Conservation (phyloP, 2,113 vertebrate species). For the Petromus typicus region DNA sequence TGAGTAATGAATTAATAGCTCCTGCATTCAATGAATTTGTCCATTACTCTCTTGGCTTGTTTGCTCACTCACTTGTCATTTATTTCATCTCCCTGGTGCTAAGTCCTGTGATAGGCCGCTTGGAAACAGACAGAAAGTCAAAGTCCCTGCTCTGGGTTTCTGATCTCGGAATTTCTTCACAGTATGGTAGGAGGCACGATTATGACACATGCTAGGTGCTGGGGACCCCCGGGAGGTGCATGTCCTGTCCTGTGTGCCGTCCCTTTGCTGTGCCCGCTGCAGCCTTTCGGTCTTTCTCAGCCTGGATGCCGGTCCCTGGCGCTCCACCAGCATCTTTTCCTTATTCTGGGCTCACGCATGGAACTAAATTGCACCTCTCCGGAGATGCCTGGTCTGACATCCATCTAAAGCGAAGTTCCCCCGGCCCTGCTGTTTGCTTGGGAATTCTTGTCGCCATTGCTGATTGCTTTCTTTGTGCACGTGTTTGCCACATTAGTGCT, state of each 20-base stretch:
- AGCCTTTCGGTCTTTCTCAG: not conserved
- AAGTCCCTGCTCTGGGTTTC: not conserved
- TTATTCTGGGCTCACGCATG: not conserved
- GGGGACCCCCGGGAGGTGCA: too few species aligned
- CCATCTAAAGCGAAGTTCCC: not conserved
- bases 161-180: not conserved
- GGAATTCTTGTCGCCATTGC: not conserved
- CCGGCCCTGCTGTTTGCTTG: not conserved
- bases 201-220: fast-evolving
- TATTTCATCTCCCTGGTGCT: not conserved
- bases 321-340: not conserved
- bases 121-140: not conserved
- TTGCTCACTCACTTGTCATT: not conserved
- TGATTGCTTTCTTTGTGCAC: not conserved
- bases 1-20: not conserved
- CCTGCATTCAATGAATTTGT: not conserved
- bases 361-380: not conserved
- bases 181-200: not conserved
- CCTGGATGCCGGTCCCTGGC: not conserved
- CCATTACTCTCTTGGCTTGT: not conserved
- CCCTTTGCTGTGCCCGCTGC: too few species aligned
- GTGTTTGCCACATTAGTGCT: not conserved
- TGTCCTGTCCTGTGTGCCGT: too few species aligned
- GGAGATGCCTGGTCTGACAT: not conserved
- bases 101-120: not conserved